Evolutionary conservation across 2,113 vertebrate genomes (phyloP), one percentile per base, ranked within the genome.

Genomic region (Stegastes partitus): DNA sequence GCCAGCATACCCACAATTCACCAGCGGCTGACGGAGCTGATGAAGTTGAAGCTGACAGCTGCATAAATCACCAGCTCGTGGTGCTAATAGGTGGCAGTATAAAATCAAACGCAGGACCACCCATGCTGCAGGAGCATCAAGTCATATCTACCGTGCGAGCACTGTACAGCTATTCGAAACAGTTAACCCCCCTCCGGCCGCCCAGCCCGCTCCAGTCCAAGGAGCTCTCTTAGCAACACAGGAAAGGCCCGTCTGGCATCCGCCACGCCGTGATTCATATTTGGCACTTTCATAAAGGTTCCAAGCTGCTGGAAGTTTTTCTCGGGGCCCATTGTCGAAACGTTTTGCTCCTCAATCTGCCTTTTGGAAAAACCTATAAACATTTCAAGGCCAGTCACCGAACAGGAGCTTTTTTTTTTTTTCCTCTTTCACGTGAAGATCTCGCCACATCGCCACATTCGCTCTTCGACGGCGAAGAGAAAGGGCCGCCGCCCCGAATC

Each of bases 241-340:
- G 93, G 90, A 95, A 94, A 91, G 90, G 85, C 78, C 76, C 81
- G 87, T 93, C 91, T 93, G 93, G 94, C 92, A 94, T 94, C 84
- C 73, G 59, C 71, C 65, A 58, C 51, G 87, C 91, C 86, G 89
- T 94, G 93, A 94, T 95, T 94, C 94, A 95, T 95, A 94, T 95
- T 95, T 94, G 93, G 90, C 92, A 94, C 90, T 91, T 94, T 84
- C 85, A 93, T 91, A 93, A 94, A 94, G 90, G 88, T 89, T 94
- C 87, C 80, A 79, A 82, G 86, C 88, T 89, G 89, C 84, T 86
- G 84, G 79, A 77, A n/a, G 79, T 79, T 88, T 84, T 91, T 84
- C 82, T 6, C 45, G 18, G 77, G 65, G 65, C 53, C 67, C 72
- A 91, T 90, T 93, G 89, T 92, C 57, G 42, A 84, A n/a, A 62